Evolutionary conservation across 2,797 vertebrate genomes (phyloP), one percentile per base, ranked within the genome.

Genomic region (Glossophaga mutica): DNA sequence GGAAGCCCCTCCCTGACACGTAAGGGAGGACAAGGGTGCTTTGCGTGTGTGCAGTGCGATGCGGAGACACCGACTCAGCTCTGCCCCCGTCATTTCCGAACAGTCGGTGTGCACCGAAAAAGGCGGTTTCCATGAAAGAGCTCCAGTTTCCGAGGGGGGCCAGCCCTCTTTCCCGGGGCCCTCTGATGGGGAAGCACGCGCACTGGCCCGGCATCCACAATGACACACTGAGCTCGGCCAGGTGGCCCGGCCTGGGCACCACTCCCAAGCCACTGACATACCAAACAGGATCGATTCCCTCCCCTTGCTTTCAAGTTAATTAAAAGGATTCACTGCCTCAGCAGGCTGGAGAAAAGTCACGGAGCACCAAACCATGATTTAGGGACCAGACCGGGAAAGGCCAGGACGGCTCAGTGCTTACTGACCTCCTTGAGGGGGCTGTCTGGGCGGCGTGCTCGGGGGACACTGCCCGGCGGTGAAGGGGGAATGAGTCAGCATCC

Each of bases 221-320:
- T 16, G 50, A 83, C 42, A 46, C 65, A n/a, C 55, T 14, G 42
- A 93, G 71, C 84, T 24, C 24, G 95, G 74, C 90, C 93, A 71
- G 86, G 82, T 82, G 39, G 68, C 59, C 55, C 1, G 1, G 48
- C 57, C 74, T 12, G 22, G 76, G 74, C 89, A 65, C 39, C 37
- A 24, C 74, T 93, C 93, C 93, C 87, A 76, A 74, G 79, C 74
- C 77, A 78, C 2, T 19, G 76, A 85, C 76, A 18, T 68, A 74
- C 34, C 79, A 82, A 91, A 71, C 12, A 52, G n/a, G 21, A 88
- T 76, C 55, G 92, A 89, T 74, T 82, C 86, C 29, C n/a, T 29
- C 32, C 26, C 70, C 39, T 77, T 90, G 59, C 79, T 91, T 91
- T 90, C 91, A 85, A 81, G 52, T 90, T 94, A 90, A 96, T 96